Evolutionary conservation across 2,888 invertebrate genomes (phyloP), one percentile per base, ranked within the genome.

Genomic region (Xestia c-nigrum): DNA sequence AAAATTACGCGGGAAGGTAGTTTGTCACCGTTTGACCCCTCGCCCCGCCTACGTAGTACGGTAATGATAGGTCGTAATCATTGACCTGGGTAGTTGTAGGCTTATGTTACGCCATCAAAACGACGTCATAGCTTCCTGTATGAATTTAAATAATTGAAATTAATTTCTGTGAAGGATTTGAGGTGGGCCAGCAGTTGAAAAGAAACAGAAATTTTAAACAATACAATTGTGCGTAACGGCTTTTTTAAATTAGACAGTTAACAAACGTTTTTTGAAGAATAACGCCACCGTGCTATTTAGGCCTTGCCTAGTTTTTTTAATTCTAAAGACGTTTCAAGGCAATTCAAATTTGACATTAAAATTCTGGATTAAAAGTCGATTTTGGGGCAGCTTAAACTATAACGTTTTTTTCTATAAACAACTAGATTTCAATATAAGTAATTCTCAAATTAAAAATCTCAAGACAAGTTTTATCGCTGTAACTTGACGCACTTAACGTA

Each of bases 1-100:
- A 61, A 70, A 87, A 87, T 85, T 87, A 84, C 87, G 89, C 84
- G 77, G 78, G 67, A 74, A 75, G 68, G 78, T 82, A 84, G 87
- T 87, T 77, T 87, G 85, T 88, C 89, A 84, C 76, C 83, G 76
- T 71, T 85, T 88, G 85, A 88, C 87, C 87, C 83, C 71, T 46
- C n/a, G 68, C 24, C 57, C 76, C 74, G 69, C 82, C 76, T 65
- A 64, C 72, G 68, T 76, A 81, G 75, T 77, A 74, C 43, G 67
- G 43, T 81, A 85, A 78, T 81, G 68, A 83, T 85, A 67, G 74
- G 68, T 79, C 78, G 64, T 82, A 85, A 80, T 79, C 55, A 74
- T 73, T 87, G 79, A 82, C 79, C 79, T 38, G 31, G 43, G 61
- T 46, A 69, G 14, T 31, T 16, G 61, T 46, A 72, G 21, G 38